A percentile compares a stretch with the other conserved stretches of the same genome.
Evolutionary conservation across 1,140 invertebrate genomes (phyloP).

Genomic region (Meteorus sp.): DNA sequence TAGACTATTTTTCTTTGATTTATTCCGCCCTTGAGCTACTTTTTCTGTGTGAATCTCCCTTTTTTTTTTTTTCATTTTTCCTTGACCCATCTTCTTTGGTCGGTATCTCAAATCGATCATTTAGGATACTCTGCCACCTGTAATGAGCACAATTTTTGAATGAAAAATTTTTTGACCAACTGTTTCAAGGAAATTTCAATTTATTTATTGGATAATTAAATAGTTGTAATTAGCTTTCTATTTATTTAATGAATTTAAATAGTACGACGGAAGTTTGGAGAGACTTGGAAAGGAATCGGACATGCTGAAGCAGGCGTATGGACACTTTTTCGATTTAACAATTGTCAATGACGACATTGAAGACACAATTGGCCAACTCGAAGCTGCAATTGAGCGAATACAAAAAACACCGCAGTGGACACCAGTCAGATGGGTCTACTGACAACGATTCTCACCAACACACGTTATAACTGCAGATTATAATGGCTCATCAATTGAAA

Average conservation of each 20-base stretch:
- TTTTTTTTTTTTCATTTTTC: too few relatives aligned
- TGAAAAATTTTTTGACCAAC: too few relatives aligned
- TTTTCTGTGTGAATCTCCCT: too few relatives aligned
- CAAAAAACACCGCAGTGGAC: conserved; percentile 94
- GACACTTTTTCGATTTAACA: conserved; percentile 96
- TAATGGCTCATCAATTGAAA: conserved; percentile 47
- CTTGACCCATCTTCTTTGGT: too few relatives aligned
- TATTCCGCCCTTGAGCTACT: too few relatives aligned
- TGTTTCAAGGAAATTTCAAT: too few relatives aligned
- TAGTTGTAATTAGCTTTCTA: neutral
- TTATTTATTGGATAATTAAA: too few relatives aligned
- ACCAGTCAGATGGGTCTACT: conserved; percentile 93
- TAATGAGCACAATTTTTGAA: too few relatives aligned
- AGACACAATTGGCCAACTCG: conserved; percentile 91
- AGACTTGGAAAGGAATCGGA: conserved; percentile 94
- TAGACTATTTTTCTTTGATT: too few relatives aligned
- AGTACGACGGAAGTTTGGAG: conserved; percentile 97
- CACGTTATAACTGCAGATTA: conserved; percentile 44
- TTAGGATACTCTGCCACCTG: too few relatives aligned
- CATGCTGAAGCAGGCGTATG: conserved; percentile 91
- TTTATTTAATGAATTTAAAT: conserved; percentile 47
- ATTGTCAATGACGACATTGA: conserved; percentile 99
- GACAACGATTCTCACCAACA: conserved; percentile 64
- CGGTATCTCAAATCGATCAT: too few relatives aligned
- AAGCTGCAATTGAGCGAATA: conserved; percentile 87